Percentiles rank a stretch among this genome's conserved stretches.
Conservation (phyloP, 2,113 vertebrate species). For the Chauna torquata region DNA sequence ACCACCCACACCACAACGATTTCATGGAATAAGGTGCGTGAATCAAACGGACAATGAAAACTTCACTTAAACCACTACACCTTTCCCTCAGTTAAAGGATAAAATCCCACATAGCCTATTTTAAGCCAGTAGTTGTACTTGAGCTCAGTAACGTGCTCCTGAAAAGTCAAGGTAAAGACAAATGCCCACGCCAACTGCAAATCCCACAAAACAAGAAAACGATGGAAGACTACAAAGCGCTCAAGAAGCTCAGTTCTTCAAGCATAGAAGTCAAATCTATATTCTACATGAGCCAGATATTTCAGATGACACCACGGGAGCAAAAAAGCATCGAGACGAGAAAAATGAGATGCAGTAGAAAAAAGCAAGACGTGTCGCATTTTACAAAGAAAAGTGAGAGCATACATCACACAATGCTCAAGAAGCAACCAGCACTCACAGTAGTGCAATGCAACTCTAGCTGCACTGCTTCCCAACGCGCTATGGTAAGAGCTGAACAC, state of each 20-base stretch:
- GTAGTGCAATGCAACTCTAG: not conserved
- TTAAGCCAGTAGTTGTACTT: not conserved
- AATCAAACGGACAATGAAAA: not conserved
- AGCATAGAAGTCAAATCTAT: not conserved
- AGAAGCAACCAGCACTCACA: not conserved
- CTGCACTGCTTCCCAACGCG: not conserved
- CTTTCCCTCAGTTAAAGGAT: not conserved
- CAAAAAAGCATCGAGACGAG: not conserved
- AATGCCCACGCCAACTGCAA: not conserved
- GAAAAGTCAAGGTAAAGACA: not conserved
- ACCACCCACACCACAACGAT: not conserved
- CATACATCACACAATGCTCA: not conserved
- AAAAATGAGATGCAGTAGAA: not conserved
- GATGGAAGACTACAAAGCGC: not conserved
- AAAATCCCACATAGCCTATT: not conserved
- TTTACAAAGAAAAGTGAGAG: not conserved
- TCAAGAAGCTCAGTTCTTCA: not conserved
- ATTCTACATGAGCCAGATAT: not conserved
- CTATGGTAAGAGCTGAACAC: not conserved
- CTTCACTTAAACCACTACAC: not conserved
- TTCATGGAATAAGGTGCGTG: not conserved
- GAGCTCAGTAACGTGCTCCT: accelerated
- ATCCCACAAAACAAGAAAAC: not conserved
- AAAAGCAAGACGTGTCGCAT: not conserved
- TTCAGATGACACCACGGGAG: not conserved